Conservation (phyloP, 2,113 vertebrate genomes). For the Aramus guarauna region DNA sequence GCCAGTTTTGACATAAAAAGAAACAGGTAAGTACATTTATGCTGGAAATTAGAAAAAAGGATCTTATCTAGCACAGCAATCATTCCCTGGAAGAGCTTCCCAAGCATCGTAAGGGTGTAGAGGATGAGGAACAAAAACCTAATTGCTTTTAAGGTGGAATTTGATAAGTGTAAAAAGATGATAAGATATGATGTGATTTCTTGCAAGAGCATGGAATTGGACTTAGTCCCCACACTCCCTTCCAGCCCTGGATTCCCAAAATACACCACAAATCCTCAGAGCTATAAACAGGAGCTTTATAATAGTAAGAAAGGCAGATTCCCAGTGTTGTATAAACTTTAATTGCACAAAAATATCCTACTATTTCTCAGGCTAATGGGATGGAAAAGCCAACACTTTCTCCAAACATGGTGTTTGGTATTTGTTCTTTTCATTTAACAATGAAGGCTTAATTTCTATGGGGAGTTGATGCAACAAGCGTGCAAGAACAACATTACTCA, state of each 20-base stretch:
- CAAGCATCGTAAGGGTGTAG: not conserved
- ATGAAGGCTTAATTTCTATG: not conserved
- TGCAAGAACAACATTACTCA: not conserved
- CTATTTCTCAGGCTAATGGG: not conserved
- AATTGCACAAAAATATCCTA: not conserved
- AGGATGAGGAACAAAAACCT: not conserved
- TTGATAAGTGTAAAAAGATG: not conserved
- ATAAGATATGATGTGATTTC: not conserved
- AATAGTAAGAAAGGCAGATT: not conserved
- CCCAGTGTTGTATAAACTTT: not conserved
- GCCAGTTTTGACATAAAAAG: not conserved
- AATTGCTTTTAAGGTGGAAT: constrained; percentile 29
- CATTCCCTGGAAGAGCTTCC: not conserved
- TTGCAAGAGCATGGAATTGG: not conserved
- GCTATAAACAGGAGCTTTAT: not conserved
- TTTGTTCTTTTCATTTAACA: not conserved
- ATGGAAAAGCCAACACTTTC: not conserved
- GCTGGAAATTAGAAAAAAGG: not conserved
- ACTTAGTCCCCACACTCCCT: not conserved
- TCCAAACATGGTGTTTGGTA: not conserved
- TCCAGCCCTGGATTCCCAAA: not conserved
- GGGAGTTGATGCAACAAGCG: not conserved
- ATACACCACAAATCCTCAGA: not conserved
- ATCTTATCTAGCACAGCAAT: not conserved
- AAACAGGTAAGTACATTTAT: not conserved